Conservation (phyloP, 2,113 vertebrate species). For the Alectura lathami region DNA sequence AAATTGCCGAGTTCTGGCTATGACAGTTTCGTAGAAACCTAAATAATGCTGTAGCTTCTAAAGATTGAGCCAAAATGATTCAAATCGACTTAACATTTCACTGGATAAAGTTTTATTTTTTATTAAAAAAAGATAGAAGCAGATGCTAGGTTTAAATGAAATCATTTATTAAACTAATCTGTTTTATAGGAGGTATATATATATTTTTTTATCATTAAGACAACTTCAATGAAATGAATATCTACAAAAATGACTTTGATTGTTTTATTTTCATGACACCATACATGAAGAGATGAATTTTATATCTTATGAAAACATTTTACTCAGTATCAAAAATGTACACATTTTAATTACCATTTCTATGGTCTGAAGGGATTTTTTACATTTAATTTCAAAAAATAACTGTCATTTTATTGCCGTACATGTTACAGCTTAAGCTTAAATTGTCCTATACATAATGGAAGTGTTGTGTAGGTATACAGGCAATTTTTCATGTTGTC, state of each 20-base stretch:
- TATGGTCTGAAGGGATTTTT: constrained; percentile 68
- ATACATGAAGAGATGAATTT: constrained; percentile 70
- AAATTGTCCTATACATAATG: constrained; percentile 59
- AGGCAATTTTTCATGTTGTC: constrained; percentile 55
- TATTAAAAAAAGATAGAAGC: constrained; percentile 76
- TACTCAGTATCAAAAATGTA: constrained; percentile 75
- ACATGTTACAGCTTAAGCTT: constrained; percentile 65
- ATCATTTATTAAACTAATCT: constrained; percentile 77
- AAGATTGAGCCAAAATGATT: constrained; percentile 34
- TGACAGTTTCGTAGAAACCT: too few species aligned
- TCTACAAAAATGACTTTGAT: constrained; percentile 78
- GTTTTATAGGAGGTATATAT: constrained; percentile 71
- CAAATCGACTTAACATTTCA: constrained; percentile 61
- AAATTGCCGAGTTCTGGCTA: background rate
- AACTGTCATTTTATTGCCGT: constrained; percentile 67
- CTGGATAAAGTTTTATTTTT: constrained; percentile 74
- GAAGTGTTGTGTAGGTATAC: constrained; percentile 48
- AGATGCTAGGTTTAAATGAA: constrained; percentile 72
- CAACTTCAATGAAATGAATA: constrained; percentile 72
- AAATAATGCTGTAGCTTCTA: background rate
- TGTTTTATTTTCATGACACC: constrained; percentile 73
- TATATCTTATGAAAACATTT: constrained; percentile 73
- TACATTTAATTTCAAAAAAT: constrained; percentile 77
- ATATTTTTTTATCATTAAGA: constrained; percentile 73
- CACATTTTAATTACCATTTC: constrained; percentile 69